phyloP scores from a whole-genome alignment of 2,888 invertebrate genomes.

The Priocnemis perturbator region DNA sequence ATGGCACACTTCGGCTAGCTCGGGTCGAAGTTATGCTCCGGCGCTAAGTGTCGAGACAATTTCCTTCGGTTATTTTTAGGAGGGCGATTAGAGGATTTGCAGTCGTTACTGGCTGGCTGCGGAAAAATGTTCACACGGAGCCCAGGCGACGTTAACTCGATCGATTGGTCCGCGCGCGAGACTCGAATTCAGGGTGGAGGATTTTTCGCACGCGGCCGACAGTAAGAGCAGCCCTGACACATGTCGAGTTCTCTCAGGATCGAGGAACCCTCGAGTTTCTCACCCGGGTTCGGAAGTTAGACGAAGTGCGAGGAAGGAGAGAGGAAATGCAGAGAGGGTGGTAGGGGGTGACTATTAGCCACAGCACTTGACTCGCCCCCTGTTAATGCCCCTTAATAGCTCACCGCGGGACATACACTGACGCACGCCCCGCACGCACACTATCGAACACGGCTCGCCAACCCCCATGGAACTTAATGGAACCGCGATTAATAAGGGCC shows the following conservation, averaged over 20 bases:
- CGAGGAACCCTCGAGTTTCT: conserved; percentile 66
- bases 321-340: conserved; percentile 20
- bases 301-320: conserved; percentile 12
- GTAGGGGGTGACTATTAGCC: conserved; percentile 65
- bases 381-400: conserved; percentile 69
- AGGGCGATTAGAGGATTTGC: too few relatives aligned
- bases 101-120: too few relatives aligned
- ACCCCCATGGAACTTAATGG: conserved; percentile 60
- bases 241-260: conserved; percentile 70
- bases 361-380: conserved; percentile 71
- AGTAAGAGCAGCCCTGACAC: conserved; percentile 51
- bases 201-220: conserved; percentile 60
- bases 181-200: conserved; percentile 30
- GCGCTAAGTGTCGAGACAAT: too few relatives aligned
- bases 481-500: conserved; percentile 64
- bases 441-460: conserved; percentile 42
- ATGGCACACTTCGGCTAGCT: too few relatives aligned
- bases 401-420: conserved; percentile 49
- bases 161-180: background rate
- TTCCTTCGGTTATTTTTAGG: too few relatives aligned
- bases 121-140: too few relatives aligned
- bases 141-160: background rate
- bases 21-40: too few relatives aligned
- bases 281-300: conserved; percentile 56
- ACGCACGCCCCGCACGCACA: conserved; percentile 30